These are phyloP conservation scores for Hirundo rustica DNA, from an alignment of 2,797 vertebrate species.

Conservation along the genomic window DNA sequence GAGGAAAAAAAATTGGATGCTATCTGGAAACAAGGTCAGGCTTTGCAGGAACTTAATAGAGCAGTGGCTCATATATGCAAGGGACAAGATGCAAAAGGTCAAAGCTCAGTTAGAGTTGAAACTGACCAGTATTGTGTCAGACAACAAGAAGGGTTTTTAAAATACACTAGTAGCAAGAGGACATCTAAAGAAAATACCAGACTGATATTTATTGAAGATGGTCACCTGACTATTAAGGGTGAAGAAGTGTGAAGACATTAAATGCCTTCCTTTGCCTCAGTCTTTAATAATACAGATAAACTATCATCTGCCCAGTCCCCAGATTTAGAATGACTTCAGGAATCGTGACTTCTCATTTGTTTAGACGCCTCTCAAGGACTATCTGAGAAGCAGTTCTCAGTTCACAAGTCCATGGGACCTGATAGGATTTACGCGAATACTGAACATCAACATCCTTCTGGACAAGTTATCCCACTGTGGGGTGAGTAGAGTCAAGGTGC, in stretches of 20 bases:
- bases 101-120: background rate
- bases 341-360: background rate
- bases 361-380: background rate
- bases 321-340: background rate
- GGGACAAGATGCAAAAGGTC: background rate
- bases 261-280: background rate
- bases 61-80: background rate
- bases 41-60: background rate
- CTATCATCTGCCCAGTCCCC: no score
- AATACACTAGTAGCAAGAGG: background rate
- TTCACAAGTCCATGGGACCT: background rate
- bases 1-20: background rate
- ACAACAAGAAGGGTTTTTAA: background rate
- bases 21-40: background rate
- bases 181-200: background rate
- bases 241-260: background rate
- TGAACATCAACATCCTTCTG: background rate
- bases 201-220: background rate
- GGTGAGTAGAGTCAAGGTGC: accelerated
- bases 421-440: background rate
- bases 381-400: background rate
- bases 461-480: background rate
- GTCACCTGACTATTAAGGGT: background rate
- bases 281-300: background rate
- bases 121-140: background rate